phyloP scores from a whole-genome alignment of 2,888 invertebrate genomes.

The Pediacus dermestoides region DNA sequence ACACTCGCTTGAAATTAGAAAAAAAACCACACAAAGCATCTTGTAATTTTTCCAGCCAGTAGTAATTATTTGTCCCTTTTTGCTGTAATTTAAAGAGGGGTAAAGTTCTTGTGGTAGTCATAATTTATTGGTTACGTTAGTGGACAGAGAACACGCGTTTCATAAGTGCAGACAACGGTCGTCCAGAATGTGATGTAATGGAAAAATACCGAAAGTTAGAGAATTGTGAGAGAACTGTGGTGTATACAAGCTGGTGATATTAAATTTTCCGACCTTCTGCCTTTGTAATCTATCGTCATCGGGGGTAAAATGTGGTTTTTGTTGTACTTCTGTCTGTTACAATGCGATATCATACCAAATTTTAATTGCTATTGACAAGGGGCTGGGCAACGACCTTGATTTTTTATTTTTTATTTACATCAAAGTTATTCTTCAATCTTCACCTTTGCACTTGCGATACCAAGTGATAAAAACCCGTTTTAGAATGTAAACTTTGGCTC shows the following conservation, averaged over 20 bases:
- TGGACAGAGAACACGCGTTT: slow-evolving; percentile 40
- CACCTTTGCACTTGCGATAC: too few relatives aligned
- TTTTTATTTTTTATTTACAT: too few relatives aligned
- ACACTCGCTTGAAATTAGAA: too few relatives aligned
- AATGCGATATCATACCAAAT: too few relatives aligned
- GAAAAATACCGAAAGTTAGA: slow-evolving; percentile 50
- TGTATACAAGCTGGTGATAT: slow-evolving; percentile 49
- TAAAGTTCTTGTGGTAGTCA: slow-evolving; percentile 5
- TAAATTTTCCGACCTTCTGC: slow-evolving; percentile 52
- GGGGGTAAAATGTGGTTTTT: slow-evolving; percentile 46
- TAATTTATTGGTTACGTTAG: slow-evolving; percentile 13
- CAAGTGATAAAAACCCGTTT: too few relatives aligned
- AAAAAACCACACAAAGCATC: too few relatives aligned
- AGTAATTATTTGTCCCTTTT: slow-evolving; percentile 8
- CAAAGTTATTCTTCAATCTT: too few relatives aligned
- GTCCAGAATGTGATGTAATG: slow-evolving; percentile 48
- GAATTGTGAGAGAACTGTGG: slow-evolving; percentile 45
- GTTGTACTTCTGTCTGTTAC: too few relatives aligned
- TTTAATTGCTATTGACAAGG: too few relatives aligned
- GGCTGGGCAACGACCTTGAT: too few relatives aligned
- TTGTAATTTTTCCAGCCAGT: slow-evolving; percentile 1
- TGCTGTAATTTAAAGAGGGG: slow-evolving; percentile 5
- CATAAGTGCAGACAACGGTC: slow-evolving; percentile 36
- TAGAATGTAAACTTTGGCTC: too few relatives aligned
- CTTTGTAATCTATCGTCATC: slow-evolving; percentile 47